phyloP scores from a whole-genome alignment of 2,113 vertebrate species.

The Leuciscus idus region DNA sequence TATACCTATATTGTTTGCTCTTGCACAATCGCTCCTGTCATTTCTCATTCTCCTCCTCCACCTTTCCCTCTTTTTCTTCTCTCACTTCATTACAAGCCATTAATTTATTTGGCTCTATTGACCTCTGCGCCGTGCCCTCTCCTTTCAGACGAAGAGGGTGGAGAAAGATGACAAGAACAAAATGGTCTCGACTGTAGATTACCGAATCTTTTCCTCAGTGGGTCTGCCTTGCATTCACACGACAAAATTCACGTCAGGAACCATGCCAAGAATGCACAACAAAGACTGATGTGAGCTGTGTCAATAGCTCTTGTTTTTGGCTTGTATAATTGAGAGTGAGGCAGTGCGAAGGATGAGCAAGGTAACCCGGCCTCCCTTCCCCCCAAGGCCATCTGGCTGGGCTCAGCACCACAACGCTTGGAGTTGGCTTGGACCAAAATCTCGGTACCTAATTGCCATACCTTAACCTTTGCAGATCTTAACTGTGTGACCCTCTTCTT shows the following conservation, averaged over 20 bases:
- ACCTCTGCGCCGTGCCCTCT: constrained; percentile 36
- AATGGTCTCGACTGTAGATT: constrained; percentile 27
- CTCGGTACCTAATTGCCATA: neutral
- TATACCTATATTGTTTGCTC: neutral
- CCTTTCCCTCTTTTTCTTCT: neutral
- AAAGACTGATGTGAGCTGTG: constrained; percentile 14
- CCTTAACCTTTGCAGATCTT: neutral
- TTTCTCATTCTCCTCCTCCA: constrained; percentile 10
- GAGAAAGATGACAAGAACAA: constrained; percentile 12
- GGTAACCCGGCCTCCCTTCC: neutral
- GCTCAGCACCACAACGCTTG: constrained; percentile 14
- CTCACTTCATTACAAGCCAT: constrained; percentile 43
- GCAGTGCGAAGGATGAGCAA: neutral
- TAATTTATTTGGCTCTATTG: constrained; percentile 51
- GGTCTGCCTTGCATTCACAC: neutral
- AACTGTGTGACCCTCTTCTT: constrained; percentile 12
- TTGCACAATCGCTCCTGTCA: neutral
- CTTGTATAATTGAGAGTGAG: neutral
- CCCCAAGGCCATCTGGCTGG: constrained; percentile 33
- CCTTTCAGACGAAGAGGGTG: constrained; percentile 1
- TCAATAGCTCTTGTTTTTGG: constrained; percentile 36
- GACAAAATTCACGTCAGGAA: neutral
- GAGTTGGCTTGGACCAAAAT: constrained; percentile 14
- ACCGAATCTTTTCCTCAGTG: constrained; percentile 15
- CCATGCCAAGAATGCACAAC: neutral